phyloP scores from a whole-genome alignment of 2,113 vertebrate genomes.

The Elephas maximus region DNA sequence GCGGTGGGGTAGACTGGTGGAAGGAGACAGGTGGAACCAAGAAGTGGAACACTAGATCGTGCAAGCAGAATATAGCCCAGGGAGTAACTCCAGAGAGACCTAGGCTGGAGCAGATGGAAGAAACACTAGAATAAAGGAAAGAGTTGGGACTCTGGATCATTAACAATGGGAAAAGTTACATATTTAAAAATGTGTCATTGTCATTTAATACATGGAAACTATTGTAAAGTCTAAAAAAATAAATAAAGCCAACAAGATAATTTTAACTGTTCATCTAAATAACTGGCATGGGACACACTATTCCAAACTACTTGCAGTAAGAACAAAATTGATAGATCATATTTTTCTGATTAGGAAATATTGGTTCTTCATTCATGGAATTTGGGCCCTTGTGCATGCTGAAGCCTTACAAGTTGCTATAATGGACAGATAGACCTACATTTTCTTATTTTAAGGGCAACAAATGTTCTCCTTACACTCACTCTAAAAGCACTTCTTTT shows the following conservation, averaged over 20 bases:
- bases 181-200: not conserved
- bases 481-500: not conserved
- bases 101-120: not conserved
- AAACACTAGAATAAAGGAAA: not conserved
- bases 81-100: not conserved
- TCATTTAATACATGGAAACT: not conserved
- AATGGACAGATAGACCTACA: not conserved
- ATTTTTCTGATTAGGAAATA: not conserved
- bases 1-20: not conserved
- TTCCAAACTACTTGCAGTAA: conserved; percentile 6
- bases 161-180: not conserved
- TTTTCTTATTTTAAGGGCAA: conserved; percentile 16
- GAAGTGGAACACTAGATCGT: not conserved
- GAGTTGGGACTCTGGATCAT: not conserved
- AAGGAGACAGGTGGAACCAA: not conserved
- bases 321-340: not conserved
- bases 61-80: not conserved
- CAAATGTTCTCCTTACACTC: not conserved
- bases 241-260: not conserved
- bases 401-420: not conserved
- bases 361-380: not conserved
- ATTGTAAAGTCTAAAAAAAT: not conserved
- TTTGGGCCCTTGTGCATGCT: not conserved
- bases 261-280: not conserved
- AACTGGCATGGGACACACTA: not conserved